phyloP scores from a whole-genome alignment of 2,113 vertebrate species.

The Excalfactoria chinensis region DNA sequence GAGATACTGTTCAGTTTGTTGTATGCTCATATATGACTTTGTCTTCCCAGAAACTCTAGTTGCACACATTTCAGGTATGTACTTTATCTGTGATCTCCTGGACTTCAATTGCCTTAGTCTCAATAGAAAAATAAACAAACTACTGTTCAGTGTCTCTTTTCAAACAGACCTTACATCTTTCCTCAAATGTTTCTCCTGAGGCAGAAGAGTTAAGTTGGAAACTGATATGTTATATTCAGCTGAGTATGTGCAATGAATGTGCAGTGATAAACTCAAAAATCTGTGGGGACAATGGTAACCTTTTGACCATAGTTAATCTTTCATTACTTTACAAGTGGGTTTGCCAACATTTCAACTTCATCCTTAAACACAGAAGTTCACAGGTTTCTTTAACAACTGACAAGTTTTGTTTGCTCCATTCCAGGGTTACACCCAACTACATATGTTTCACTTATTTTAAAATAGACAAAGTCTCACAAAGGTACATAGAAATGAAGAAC shows the following conservation, averaged over 20 bases:
- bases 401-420: constrained; percentile 27
- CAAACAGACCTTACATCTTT: no score
- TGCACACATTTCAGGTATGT: no score
- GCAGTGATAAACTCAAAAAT: background rate
- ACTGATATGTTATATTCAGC: background rate
- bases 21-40: no score
- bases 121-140: no score
- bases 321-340: constrained; percentile 34
- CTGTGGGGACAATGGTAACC: background rate
- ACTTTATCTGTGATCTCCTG: no score
- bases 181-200: background rate
- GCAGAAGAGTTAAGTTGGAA: background rate
- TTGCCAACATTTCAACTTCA: constrained; percentile 4
- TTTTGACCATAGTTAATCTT: constrained; percentile 54
- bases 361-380: constrained; percentile 32
- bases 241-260: background rate
- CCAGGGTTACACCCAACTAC: background rate
- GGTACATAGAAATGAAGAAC: background rate
- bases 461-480: background rate
- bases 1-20: no score
- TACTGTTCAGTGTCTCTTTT: no score
- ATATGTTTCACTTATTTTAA: constrained; percentile 20
- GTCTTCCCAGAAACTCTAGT: no score
- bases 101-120: no score
- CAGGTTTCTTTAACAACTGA: background rate